A percentile compares a stretch with the other conserved stretches of the same genome.
phyloP scores from a whole-genome alignment of 2,888 invertebrate species.

The Agapostemon virescens region DNA sequence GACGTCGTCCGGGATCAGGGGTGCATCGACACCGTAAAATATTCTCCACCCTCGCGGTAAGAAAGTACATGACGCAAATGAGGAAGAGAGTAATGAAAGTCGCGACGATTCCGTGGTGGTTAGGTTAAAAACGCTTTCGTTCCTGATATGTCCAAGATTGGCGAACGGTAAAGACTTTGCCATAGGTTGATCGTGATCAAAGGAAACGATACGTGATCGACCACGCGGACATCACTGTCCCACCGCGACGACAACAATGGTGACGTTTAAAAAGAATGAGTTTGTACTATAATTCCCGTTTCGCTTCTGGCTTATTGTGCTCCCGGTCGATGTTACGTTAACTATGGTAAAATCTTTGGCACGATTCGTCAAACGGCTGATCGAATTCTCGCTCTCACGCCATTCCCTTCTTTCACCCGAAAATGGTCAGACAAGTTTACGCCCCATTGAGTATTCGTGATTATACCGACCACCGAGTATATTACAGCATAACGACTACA shows the following conservation, averaged over 20 bases:
- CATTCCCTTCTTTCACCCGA: slow-evolving; percentile 34
- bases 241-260: neutral
- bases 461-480: slow-evolving; percentile 68
- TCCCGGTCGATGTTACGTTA: slow-evolving; percentile 16
- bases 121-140: slow-evolving; percentile 49
- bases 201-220: slow-evolving; percentile 11
- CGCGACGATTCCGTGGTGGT: slow-evolving; percentile 18
- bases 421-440: slow-evolving; percentile 42
- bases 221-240: neutral
- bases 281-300: slow-evolving; percentile 36
- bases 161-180: slow-evolving; percentile 52
- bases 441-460: slow-evolving; percentile 58
- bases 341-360: slow-evolving; percentile 41
- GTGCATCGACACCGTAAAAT: slow-evolving; percentile 48
- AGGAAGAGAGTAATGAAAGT: slow-evolving; percentile 21
- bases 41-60: slow-evolving; percentile 30
- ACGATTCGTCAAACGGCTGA: slow-evolving; percentile 31
- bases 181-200: slow-evolving; percentile 29
- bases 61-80: slow-evolving; percentile 40
- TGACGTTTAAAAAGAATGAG: slow-evolving; percentile 23
- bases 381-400: slow-evolving; percentile 40
- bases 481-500: slow-evolving; percentile 62
- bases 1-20: neutral
- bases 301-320: slow-evolving; percentile 24
- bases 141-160: slow-evolving; percentile 76